These are phyloP conservation scores for Callyntrura guangdongensis DNA, from an alignment of 2,888 invertebrate genomes.

Conservation along the genomic window DNA sequence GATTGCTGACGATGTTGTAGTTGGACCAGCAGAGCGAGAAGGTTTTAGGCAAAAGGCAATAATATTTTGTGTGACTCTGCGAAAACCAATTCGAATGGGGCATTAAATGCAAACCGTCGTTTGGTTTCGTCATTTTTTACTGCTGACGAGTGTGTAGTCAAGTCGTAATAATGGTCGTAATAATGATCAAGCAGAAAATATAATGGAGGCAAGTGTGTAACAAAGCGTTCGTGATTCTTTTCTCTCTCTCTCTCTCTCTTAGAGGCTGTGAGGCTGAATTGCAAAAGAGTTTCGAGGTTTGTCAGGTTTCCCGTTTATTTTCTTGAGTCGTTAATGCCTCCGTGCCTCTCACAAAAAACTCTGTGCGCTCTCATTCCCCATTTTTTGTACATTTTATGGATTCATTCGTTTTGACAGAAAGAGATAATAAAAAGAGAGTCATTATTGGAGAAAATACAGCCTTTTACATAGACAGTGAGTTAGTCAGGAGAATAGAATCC, in stretches of 20 bases:
- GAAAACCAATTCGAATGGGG: too few relatives aligned
- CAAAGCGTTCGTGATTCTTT: background rate
- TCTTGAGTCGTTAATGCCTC: background rate
- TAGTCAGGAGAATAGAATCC: conserved; percentile 28
- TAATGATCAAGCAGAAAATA: conserved; percentile 3
- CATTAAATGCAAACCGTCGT: background rate
- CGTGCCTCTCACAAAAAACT: background rate
- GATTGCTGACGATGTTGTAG: too few relatives aligned
- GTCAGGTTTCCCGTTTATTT: conserved; percentile 4
- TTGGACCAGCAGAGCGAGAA: background rate
- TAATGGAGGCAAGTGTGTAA: background rate
- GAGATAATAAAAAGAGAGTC: background rate
- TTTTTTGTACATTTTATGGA: too few relatives aligned
- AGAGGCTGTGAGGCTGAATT: background rate
- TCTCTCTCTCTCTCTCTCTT: background rate
- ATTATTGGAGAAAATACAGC: background rate
- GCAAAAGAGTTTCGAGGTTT: background rate
- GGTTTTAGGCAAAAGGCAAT: too few relatives aligned
- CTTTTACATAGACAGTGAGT: background rate
- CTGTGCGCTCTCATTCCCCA: background rate
- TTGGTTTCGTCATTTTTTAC: background rate
- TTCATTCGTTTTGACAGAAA: background rate
- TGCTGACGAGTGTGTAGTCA: background rate
- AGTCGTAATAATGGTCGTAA: conserved; percentile 15
- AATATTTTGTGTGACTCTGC: too few relatives aligned